Conservation (phyloP, 2,797 vertebrate species). For the Betta splendens region DNA sequence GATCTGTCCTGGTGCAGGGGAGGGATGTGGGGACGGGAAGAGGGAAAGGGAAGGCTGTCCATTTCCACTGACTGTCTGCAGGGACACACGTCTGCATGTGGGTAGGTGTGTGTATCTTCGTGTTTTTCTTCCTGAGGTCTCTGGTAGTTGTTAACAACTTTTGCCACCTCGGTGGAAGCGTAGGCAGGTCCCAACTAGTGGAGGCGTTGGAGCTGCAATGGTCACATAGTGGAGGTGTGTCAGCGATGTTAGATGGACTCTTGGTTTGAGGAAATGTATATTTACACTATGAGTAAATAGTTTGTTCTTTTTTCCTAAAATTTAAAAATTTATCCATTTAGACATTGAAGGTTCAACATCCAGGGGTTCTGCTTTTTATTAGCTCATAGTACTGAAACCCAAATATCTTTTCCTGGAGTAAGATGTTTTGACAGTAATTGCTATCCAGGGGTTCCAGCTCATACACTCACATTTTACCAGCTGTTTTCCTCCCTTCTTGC, state of each 20-base stretch:
- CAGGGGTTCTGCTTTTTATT: conserved; percentile 29
- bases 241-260: neutral
- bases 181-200: conserved; percentile 24
- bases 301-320: neutral
- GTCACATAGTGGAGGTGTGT: conserved; percentile 12
- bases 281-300: neutral
- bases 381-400: conserved; percentile 12
- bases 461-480: conserved; percentile 40
- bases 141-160: conserved; percentile 45
- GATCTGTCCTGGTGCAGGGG: conserved; percentile 27
- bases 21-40: conserved; percentile 32
- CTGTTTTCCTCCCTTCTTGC: conserved; percentile 54
- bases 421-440: conserved; percentile 63
- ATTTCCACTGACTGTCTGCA: conserved; percentile 47
- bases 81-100: conserved; percentile 47
- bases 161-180: conserved; percentile 29
- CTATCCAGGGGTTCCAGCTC: conserved; percentile 52
- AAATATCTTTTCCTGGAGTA: conserved; percentile 42
- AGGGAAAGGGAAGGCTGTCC: conserved; percentile 41
- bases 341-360: neutral
- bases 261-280: neutral
- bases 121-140: conserved; percentile 23
- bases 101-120: conserved; percentile 30
- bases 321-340: neutral
- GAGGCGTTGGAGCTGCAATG: neutral